Evolutionary conservation across 2,797 vertebrate species (phyloP).

Genomic region (Philypnodon macrostomus): DNA sequence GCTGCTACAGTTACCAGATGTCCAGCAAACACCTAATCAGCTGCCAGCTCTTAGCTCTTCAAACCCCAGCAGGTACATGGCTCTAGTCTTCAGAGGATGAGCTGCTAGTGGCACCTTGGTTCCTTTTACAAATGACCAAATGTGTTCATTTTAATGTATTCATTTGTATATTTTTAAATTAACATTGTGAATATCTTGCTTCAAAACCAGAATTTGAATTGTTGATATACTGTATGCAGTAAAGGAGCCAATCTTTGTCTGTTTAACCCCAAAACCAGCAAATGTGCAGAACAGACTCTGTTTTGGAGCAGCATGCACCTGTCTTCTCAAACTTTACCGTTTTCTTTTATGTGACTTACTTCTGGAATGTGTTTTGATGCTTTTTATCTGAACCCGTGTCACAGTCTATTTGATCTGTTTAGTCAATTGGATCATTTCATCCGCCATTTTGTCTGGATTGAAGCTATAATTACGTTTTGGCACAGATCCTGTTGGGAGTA

Average conservation of each 20-base stretch:
- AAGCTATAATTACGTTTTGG: conserved; percentile 19
- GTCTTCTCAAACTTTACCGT: conserved; percentile 23
- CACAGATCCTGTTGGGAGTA: conserved; percentile 58
- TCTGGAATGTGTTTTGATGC: conserved; percentile 48
- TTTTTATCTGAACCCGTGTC: conserved; percentile 12
- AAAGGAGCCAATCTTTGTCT: conserved; percentile 29
- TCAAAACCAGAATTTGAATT: conserved; percentile 21
- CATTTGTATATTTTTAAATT: conserved; percentile 22
- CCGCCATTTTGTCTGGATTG: conserved; percentile 14
- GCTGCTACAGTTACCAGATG: conserved; percentile 49
- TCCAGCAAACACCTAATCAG: conserved; percentile 4
- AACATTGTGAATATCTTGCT: conserved; percentile 31
- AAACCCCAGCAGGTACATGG: conserved; percentile 14
- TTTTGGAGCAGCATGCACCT: conserved; percentile 26
- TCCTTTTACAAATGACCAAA: conserved; percentile 25
- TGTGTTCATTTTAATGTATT: conserved; percentile 8
- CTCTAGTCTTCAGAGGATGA: conserved; percentile 11
- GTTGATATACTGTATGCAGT: conserved; percentile 34
- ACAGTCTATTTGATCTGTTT: conserved; percentile 24
- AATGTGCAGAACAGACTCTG: conserved; percentile 17
- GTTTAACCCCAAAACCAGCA: conserved; percentile 31
- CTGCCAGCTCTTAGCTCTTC: too few species aligned
- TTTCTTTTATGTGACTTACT: conserved; percentile 46
- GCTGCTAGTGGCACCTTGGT: conserved; percentile 32
- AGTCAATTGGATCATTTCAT: conserved; percentile 30